Conservation (phyloP, 2,888 invertebrate species). For the Ophion obscuratus region DNA sequence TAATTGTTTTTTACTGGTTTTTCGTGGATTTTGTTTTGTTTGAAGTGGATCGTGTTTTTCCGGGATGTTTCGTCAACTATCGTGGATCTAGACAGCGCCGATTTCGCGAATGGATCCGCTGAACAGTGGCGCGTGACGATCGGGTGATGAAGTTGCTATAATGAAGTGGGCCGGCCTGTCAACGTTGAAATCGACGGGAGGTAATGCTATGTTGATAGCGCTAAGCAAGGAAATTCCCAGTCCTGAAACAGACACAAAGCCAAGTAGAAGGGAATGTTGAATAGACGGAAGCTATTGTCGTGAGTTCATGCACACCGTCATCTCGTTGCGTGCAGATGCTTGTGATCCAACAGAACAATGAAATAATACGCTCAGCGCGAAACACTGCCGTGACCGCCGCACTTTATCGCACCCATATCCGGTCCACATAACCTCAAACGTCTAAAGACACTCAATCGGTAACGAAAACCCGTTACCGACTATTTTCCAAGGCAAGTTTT, state of each 20-base stretch:
- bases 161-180: conserved; percentile 46
- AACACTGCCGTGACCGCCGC: too few relatives aligned
- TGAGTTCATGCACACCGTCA: neutral
- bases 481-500: too few relatives aligned
- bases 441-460: too few relatives aligned
- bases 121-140: conserved; percentile 36
- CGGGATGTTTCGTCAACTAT: neutral
- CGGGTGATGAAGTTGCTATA: conserved; percentile 22
- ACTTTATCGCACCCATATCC: too few relatives aligned
- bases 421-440: too few relatives aligned
- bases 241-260: conserved; percentile 33
- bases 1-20: too few relatives aligned
- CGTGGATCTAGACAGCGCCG: neutral
- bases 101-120: conserved; percentile 35
- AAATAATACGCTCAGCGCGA: too few relatives aligned
- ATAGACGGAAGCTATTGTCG: neutral
- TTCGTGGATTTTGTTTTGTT: too few relatives aligned
- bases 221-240: neutral
- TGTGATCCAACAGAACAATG: too few relatives aligned
- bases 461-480: too few relatives aligned
- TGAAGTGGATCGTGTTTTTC: neutral
- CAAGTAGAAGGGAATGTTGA: neutral
- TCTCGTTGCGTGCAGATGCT: neutral
- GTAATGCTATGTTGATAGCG: neutral
- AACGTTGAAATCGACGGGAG: conserved; percentile 38